Evolutionary conservation across 2,797 vertebrate genomes (phyloP), one percentile per base, ranked within the genome.

Genomic region (Harpagifer antarcticus): DNA sequence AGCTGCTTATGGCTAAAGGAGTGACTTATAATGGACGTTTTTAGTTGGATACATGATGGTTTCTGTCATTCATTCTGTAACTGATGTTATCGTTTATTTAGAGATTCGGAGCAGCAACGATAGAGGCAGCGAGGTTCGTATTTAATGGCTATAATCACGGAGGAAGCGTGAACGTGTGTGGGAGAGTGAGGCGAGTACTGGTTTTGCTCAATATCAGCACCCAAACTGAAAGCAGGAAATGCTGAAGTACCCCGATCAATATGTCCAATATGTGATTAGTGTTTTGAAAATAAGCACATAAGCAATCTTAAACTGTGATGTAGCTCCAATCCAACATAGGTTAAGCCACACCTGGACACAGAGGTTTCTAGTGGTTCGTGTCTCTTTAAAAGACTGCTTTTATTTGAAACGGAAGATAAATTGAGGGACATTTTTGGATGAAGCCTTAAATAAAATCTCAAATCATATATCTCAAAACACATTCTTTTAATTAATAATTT

Each of bases 331-430:
- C 33, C 33, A 37, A 37, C 33, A 4, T 10, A 47, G 33, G 17
- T 17, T 3, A 11, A 19, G 45, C 3, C 11, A 70, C 68, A 44
- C 56, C 56, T 44, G 64, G 47, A 72, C 8, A 9, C 42, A 60
- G 67, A 60, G 67, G 65, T 79, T 49, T 78, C 0, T 57, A 68
- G 73, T 83, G 78, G 48, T 64, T 84, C 55, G 61, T 60, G 64
- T 63, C 57, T 66, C 37, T 61, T 19, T 27, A 19, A 45, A 52
- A 52, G 12, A 47, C 40, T 14, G 7, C 45, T 78, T 6, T 53
- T 4, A 14, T 42, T 33, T 68, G 27, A 53, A 57, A 73, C 11
- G 48, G 23, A 23, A 37, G 9, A 75, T 57, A 16, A 68, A 55
- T 7, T 52, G 11, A 19, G 13, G 54, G 31, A 43, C 74, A 33